Evolutionary conservation across 2,113 vertebrate genomes (phyloP).

Genomic region (Malaclemys terrapin): DNA sequence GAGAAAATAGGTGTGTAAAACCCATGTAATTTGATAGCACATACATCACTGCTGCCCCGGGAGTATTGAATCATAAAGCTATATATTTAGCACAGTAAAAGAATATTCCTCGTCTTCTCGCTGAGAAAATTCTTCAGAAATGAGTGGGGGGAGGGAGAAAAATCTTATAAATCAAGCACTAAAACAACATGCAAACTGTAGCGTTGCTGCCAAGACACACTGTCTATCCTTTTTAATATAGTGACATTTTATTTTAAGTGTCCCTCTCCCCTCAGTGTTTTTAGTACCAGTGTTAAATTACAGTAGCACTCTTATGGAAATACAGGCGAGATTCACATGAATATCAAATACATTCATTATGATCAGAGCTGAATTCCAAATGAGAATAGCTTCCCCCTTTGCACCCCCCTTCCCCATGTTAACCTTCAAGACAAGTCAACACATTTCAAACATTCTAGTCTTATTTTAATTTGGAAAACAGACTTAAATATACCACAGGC

Average conservation of each 20-base stretch:
- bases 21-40: constrained; percentile 54
- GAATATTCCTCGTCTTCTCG: constrained; percentile 44
- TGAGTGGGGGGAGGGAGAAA: constrained; percentile 15
- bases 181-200: constrained; percentile 7
- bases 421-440: constrained; percentile 73
- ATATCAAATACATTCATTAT: constrained; percentile 61
- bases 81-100: constrained; percentile 55
- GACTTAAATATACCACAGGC: constrained; percentile 65
- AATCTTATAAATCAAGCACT: constrained; percentile 58
- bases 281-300: constrained; percentile 54
- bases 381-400: constrained; percentile 44
- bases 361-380: constrained; percentile 71
- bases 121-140: constrained; percentile 46
- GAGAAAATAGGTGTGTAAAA: constrained; percentile 69
- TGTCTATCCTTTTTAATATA: constrained; percentile 1
- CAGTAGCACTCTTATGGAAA: constrained; percentile 50
- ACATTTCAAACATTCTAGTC: constrained; percentile 66
- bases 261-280: constrained; percentile 36
- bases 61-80: constrained; percentile 55
- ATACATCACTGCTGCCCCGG: constrained; percentile 31
- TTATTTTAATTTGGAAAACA: constrained; percentile 75
- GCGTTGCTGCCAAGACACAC: neutral
- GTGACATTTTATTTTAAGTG: constrained; percentile 49
- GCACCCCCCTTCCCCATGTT: neutral
- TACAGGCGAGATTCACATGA: constrained; percentile 52